Conservation (phyloP, 2,888 invertebrate genomes). For the Tanytarsus gracilentus region DNA sequence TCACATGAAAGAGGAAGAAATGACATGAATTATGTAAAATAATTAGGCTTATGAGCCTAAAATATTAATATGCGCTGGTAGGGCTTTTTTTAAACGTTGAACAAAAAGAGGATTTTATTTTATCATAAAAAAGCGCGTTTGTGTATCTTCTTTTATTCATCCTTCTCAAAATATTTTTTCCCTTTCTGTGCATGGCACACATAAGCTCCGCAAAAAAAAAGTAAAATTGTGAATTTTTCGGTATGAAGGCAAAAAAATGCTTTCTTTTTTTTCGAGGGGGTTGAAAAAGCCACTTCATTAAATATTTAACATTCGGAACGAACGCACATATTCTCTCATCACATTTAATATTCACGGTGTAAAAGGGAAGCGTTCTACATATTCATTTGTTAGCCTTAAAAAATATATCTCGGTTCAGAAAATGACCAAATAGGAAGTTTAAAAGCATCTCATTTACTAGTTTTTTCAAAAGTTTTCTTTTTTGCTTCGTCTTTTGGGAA, state of each 20-base stretch:
- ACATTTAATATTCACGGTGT: constrained; percentile 4
- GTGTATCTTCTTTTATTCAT: background rate
- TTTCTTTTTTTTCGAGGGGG: too few species aligned
- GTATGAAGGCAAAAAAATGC: background rate
- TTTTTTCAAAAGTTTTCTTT: too few species aligned
- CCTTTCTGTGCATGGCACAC: background rate
- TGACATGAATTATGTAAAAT: constrained; percentile 26
- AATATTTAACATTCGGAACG: constrained; percentile 13
- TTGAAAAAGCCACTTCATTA: constrained; percentile 15
- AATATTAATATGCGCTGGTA: constrained; percentile 8
- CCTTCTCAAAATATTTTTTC: too few species aligned
- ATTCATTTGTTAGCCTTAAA: too few species aligned
- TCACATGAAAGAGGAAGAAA: constrained; percentile 2
- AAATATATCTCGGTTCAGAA: too few species aligned
- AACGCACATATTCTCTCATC: constrained; percentile 1
- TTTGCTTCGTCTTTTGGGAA: background rate
- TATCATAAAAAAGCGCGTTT: background rate
- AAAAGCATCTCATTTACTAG: too few species aligned
- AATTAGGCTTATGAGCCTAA: constrained; percentile 23
- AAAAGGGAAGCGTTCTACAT: too few species aligned
- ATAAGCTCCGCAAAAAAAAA: background rate
- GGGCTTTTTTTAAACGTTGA: constrained; percentile 1
- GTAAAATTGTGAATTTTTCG: constrained; percentile 12
- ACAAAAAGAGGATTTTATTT: background rate
- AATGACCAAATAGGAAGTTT: too few species aligned